Percentiles rank a stretch among this genome's conserved stretches.
phyloP scores from a whole-genome alignment of 2,888 invertebrate species.

The Hirtodrosophila cameraria region DNA sequence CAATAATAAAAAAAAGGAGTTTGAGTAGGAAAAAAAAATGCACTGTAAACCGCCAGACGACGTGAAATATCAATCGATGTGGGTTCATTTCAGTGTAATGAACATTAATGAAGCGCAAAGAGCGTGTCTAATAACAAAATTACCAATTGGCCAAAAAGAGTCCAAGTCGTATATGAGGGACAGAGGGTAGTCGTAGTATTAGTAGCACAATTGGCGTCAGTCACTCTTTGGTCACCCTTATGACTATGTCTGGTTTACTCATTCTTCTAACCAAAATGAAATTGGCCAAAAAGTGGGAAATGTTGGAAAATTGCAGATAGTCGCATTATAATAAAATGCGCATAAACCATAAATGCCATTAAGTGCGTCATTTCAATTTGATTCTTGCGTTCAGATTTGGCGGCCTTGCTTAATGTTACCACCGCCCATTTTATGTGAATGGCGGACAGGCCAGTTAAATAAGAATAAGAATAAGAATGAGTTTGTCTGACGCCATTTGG shows the following conservation, averaged over 20 bases:
- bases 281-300: conserved; percentile 48
- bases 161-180: conserved; percentile 5
- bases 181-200: no score
- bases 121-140: conserved; percentile 79
- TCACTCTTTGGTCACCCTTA: conserved; percentile 43
- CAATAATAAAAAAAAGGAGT: conserved; percentile 41
- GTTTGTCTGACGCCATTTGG: conserved; percentile 43
- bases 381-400: conserved; percentile 65
- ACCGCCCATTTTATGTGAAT: conserved; percentile 42
- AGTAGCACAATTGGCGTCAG: conserved; percentile 52
- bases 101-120: conserved; percentile 80
- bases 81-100: conserved; percentile 79
- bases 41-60: conserved; percentile 63
- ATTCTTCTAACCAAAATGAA: conserved; percentile 10
- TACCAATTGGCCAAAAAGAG: conserved; percentile 76
- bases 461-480: no score
- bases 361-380: conserved; percentile 78
- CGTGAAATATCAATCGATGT: conserved; percentile 77
- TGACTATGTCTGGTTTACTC: not conserved
- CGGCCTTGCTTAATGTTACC: conserved; percentile 36
- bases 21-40: conserved; percentile 27
- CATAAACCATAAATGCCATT: conserved; percentile 77
- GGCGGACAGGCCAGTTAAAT: no score
- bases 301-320: conserved; percentile 32
- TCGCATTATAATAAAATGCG: conserved; percentile 67